phyloP scores from a whole-genome alignment of 2,113 vertebrate species.

The Rafetus swinhoei region DNA sequence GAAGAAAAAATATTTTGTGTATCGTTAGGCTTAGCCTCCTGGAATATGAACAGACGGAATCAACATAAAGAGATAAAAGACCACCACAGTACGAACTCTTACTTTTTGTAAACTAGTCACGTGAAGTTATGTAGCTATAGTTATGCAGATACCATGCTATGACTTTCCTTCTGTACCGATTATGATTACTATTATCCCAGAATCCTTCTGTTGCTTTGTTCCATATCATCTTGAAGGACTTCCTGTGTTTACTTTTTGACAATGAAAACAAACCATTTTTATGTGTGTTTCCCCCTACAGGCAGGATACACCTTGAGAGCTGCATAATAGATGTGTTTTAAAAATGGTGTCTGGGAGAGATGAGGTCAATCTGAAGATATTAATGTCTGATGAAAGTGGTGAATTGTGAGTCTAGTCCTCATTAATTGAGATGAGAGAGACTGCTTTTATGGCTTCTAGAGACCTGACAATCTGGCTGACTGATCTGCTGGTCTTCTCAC shows the following conservation, averaged over 20 bases:
- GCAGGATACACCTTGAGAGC: neutral
- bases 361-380: neutral
- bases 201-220: neutral
- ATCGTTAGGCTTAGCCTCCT: neutral
- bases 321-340: neutral
- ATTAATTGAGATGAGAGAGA: constrained; percentile 4
- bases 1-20: neutral
- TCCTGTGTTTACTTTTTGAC: neutral
- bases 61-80: neutral
- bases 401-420: neutral
- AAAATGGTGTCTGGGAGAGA: neutral
- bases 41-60: neutral
- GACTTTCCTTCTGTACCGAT: neutral
- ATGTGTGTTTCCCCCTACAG: neutral
- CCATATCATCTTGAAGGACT: neutral
- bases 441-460: neutral
- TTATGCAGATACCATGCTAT: neutral
- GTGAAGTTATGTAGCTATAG: neutral
- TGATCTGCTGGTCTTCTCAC: neutral
- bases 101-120: neutral
- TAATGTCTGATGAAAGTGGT: neutral
- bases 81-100: neutral
- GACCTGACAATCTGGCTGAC: neutral
- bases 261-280: neutral
- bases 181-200: neutral